Base-by-base conservation (phyloP, 2,113 vertebrate species). In the Nannobrachium achirus region DNA sequence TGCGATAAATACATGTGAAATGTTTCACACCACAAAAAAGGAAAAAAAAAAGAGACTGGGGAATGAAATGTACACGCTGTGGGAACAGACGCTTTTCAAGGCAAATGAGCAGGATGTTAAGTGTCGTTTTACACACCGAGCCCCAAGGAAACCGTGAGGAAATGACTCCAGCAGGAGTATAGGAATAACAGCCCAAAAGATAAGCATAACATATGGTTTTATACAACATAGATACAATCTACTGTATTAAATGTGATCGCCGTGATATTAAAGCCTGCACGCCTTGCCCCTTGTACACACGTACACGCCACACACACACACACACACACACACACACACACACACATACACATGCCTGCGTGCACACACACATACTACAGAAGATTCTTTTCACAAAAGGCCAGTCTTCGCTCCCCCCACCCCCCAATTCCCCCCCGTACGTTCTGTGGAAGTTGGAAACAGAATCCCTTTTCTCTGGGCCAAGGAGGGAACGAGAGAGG, bases 401-500 rank as follows among this genome's bases (percentile, higher is more conserved):
- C 20, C 14, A 7, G 59, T 78, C 75, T 33, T 33, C n/a, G n/a
- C n/a, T n/a, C 69, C 40, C 61, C 78, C 67, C 61, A 50, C 67
- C 74, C 56, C 65, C 25, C 20, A n/a, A n/a, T n/a, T n/a, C n/a
- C n/a, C n/a, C n/a, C n/a, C n/a, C n/a, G n/a, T n/a, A n/a, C 48
- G 60, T 75, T 78, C 66, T 16, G 4, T 68, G 58, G 56, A 58
- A 57, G 38, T n/a, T 56, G 57, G 66, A 71, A 85, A 84, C 79
- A 82, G 67, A 84, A 85, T 80, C 69, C 66, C 78, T 82, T 84
- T 88, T 89, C 84, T 88, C 85, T 76, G 70, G 15, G 39, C 63
- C 76, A 70, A 14, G 39, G 60, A 39, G 18, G 45, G 50, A 75
- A 7, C 40, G 1, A 40, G 7, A 0, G 56, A 61, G 72, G 46